Conservation (phyloP, 2,888 invertebrate genomes). For the Quadroppia sp. region DNA sequence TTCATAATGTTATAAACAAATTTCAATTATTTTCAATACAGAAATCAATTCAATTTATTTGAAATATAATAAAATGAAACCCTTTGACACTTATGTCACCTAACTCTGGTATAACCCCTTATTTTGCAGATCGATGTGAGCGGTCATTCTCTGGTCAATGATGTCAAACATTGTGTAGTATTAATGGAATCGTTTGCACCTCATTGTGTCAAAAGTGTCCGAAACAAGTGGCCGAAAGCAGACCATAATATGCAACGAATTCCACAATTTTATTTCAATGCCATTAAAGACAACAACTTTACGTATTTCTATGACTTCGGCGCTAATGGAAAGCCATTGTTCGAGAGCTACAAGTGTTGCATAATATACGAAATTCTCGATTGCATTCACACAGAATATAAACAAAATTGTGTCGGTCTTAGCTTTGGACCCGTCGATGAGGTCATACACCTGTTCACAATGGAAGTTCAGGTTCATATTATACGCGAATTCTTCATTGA, state of each 20-base stretch:
- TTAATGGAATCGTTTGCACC: not conserved
- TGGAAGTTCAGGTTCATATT: not conserved
- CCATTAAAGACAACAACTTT: not conserved
- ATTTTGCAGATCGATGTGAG: not conserved
- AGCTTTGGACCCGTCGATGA: conserved; percentile 4
- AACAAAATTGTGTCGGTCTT: not conserved
- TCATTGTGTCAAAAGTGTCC: not conserved
- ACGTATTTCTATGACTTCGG: conserved; percentile 12
- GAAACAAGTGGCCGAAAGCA: not conserved
- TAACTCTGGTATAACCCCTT: no score
- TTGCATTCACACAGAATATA: conserved; percentile 1
- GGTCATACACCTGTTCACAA: not conserved
- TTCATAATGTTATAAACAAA: no score
- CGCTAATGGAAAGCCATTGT: not conserved
- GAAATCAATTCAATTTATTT: no score
- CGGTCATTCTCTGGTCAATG: not conserved
- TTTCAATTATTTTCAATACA: no score
- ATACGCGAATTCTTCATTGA: no score
- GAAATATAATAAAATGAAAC: no score
- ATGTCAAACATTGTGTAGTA: not conserved
- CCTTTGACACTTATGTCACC: no score
- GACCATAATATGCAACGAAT: not conserved
- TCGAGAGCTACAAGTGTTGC: conserved; percentile 14
- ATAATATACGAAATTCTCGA: not conserved
- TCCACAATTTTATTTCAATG: conserved; percentile 3